Percentiles rank a stretch among this genome's conserved stretches.
These are phyloP conservation scores for Diaperis boleti DNA, from an alignment of 2,888 invertebrate species.

Conservation along the genomic window DNA sequence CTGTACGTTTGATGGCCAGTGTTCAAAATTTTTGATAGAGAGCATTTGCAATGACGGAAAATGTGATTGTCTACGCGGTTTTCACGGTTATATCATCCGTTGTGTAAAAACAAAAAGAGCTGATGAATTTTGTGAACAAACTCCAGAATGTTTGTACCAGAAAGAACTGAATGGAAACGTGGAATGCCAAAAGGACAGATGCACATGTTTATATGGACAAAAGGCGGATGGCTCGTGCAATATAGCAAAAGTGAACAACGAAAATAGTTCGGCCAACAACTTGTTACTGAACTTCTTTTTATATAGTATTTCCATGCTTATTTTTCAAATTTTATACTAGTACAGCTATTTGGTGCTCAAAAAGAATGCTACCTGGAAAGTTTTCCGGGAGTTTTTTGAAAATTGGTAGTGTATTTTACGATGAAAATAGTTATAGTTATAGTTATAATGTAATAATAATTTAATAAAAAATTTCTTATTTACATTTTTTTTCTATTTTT, in stretches of 20 bases:
- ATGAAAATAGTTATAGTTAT: no score
- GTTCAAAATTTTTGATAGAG: slow-evolving; percentile 56
- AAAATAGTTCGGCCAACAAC: neutral
- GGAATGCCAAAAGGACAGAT: slow-evolving; percentile 56
- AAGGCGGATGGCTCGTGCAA: slow-evolving; percentile 40
- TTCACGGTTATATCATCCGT: slow-evolving; percentile 54
- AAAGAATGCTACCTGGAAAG: no score
- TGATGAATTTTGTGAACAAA: slow-evolving; percentile 54
- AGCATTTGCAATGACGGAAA: slow-evolving; percentile 51
- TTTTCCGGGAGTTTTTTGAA: no score
- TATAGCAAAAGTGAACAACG: slow-evolving; percentile 10
- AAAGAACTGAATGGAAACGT: slow-evolving; percentile 48
- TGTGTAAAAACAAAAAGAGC: slow-evolving; percentile 54
- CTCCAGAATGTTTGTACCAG: slow-evolving; percentile 57
- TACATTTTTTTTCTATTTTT: no score
- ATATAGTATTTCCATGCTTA: no score
- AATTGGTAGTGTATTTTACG: no score
- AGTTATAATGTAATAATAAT: no score
- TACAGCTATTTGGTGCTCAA: no score
- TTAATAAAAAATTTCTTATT: no score
- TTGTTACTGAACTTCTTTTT: neutral
- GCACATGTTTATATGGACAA: slow-evolving; percentile 56
- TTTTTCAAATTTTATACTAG: no score
- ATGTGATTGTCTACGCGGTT: slow-evolving; percentile 56
- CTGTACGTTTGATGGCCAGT: slow-evolving; percentile 61